Conservation (phyloP, 1,140 invertebrate genomes). For the Scaptomyza hsui region DNA sequence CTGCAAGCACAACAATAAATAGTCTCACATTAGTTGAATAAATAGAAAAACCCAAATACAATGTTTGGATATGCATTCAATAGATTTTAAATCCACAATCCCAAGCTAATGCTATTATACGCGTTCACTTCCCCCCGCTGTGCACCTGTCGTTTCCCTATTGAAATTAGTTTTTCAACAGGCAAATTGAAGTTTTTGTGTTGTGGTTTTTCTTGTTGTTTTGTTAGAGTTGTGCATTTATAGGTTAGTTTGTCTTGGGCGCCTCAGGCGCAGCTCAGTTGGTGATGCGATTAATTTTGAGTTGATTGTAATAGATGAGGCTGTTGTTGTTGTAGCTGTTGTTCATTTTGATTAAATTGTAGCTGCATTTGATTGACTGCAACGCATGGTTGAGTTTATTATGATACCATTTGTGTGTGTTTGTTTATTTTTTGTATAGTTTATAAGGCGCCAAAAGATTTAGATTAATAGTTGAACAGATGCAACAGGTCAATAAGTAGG, state of each 20-base stretch:
- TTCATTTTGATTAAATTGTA: slow-evolving; percentile 58
- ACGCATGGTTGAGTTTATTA: slow-evolving; percentile 6
- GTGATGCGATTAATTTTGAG: slow-evolving; percentile 46
- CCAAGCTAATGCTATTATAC: slow-evolving; percentile 12
- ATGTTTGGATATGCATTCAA: slow-evolving; percentile 56
- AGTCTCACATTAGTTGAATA: slow-evolving; percentile 33
- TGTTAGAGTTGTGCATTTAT: slow-evolving; percentile 11
- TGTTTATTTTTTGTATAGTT: slow-evolving; percentile 57
- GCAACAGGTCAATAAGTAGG: slow-evolving; percentile 45
- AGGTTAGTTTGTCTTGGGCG: slow-evolving; percentile 2
- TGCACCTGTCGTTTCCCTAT: slow-evolving; percentile 58
- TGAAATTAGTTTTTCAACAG: slow-evolving; percentile 56
- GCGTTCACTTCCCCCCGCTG: slow-evolving; percentile 10
- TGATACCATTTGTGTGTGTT: not conserved
- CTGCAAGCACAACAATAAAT: slow-evolving; percentile 85
- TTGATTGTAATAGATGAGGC: slow-evolving; percentile 15
- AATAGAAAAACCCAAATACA: slow-evolving; percentile 4
- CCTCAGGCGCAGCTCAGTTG: slow-evolving; percentile 26
- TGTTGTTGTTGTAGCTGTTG: slow-evolving; percentile 35
- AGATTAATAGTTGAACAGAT: slow-evolving; percentile 45
- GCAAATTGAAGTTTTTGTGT: slow-evolving; percentile 14
- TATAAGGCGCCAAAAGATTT: slow-evolving; percentile 69
- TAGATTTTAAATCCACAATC: slow-evolving; percentile 12
- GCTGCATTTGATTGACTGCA: slow-evolving; percentile 62
- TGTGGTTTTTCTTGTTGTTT: slow-evolving; percentile 10